These are phyloP conservation scores for Aspidiotus rigidus DNA, from an alignment of 2,888 invertebrate genomes.

Conservation along the genomic window DNA sequence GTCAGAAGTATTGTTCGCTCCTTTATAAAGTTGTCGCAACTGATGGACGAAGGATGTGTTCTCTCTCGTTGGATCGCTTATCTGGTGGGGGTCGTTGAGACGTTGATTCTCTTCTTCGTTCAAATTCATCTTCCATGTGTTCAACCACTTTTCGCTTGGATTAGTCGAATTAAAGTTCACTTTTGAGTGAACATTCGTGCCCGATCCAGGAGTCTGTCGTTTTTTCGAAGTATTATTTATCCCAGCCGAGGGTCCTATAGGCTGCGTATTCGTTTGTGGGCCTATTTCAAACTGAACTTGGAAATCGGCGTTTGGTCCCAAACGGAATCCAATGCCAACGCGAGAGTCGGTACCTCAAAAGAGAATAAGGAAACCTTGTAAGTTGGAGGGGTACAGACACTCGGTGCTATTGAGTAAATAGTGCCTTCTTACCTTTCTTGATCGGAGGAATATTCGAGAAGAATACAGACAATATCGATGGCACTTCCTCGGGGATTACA, in stretches of 20 bases:
- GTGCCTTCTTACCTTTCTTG: constrained; percentile 59
- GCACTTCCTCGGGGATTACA: constrained; percentile 57
- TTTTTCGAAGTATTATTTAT: constrained; percentile 33
- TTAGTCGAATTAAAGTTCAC: constrained; percentile 23
- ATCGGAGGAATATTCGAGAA: constrained; percentile 78
- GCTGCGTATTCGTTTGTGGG: constrained; percentile 65
- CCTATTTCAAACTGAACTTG: constrained; percentile 67
- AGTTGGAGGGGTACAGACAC: no score
- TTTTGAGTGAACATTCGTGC: background rate
- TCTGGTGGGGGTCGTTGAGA: background rate
- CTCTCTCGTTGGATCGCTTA: constrained; percentile 24
- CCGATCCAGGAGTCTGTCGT: constrained; percentile 29
- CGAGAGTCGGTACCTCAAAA: constrained; percentile 67
- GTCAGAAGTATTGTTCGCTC: constrained; percentile 6
- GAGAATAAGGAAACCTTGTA: no score
- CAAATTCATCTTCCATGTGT: constrained; percentile 34
- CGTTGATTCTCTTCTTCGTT: constrained; percentile 21
- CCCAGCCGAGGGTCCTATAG: constrained; percentile 43
- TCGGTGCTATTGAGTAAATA: background rate
- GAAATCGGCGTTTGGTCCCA: constrained; percentile 73
- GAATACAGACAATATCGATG: constrained; percentile 65
- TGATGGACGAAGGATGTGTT: constrained; percentile 23
- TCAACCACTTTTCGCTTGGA: constrained; percentile 33
- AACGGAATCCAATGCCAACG: constrained; percentile 66
- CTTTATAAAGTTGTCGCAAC: constrained; percentile 19